Percentiles rank a stretch among this genome's conserved stretches.
phyloP scores from a whole-genome alignment of 2,888 invertebrate genomes.

The Drosophila peninsularis region DNA sequence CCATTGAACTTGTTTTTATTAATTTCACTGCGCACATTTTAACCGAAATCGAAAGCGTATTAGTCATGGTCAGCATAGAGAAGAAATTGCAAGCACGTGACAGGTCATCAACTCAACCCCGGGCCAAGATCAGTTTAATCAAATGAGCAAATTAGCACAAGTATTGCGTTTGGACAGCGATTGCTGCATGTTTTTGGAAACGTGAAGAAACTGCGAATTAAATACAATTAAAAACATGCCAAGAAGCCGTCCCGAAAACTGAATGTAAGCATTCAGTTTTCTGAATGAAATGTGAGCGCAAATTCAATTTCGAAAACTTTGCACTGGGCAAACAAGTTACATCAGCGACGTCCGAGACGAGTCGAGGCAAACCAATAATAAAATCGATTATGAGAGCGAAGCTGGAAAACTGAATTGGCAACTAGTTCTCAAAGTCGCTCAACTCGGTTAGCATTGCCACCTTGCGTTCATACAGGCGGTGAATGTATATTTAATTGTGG shows the following conservation, averaged over 20 bases:
- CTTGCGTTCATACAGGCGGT: slow-evolving; percentile 9
- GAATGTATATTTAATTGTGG: neutral
- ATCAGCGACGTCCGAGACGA: slow-evolving; percentile 31
- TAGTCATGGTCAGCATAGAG: neutral
- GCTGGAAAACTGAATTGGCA: slow-evolving; percentile 29
- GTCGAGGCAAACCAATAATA: slow-evolving; percentile 33
- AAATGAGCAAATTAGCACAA: slow-evolving; percentile 29
- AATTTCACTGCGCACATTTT: neutral
- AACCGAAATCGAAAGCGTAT: neutral
- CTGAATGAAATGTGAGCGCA: slow-evolving; percentile 43
- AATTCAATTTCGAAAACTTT: slow-evolving; percentile 51
- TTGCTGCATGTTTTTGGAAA: slow-evolving; percentile 7
- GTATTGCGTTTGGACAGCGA: slow-evolving; percentile 39
- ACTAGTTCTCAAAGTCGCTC: slow-evolving; percentile 42
- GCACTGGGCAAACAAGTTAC: slow-evolving; percentile 58
- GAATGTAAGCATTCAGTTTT: slow-evolving; percentile 35
- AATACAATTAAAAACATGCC: slow-evolving; percentile 62
- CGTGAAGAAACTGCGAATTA: slow-evolving; percentile 30
- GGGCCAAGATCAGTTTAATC: slow-evolving; percentile 54
- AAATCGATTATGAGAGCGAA: slow-evolving; percentile 6
- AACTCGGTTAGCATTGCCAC: slow-evolving; percentile 17
- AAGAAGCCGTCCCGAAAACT: slow-evolving; percentile 45
- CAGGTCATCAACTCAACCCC: slow-evolving; percentile 31
- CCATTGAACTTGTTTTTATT: neutral
- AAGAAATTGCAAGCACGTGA: slow-evolving; percentile 18